phyloP scores from a whole-genome alignment of 92 coral and sea anemone genomes.

The Montipora capitata region DNA sequence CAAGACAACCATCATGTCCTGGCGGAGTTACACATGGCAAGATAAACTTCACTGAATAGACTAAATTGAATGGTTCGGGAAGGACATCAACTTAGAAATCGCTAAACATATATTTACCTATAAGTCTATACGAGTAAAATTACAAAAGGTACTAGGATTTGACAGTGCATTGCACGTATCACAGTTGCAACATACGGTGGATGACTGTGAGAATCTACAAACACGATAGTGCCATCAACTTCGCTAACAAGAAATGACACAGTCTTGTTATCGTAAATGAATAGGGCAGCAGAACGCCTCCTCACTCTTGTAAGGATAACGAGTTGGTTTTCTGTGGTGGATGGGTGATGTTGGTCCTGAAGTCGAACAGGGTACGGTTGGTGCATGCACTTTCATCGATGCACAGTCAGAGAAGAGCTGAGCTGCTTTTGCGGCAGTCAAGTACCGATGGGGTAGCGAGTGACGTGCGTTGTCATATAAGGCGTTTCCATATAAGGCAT shows the following conservation, averaged over 20 bases:
- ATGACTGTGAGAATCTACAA: conserved; percentile 15
- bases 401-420: background rate
- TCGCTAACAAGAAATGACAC: background rate
- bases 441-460: background rate
- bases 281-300: background rate
- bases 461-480: conserved; percentile 5
- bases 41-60: background rate
- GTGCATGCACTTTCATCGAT: background rate
- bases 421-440: background rate
- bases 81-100: background rate
- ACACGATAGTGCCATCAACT: background rate
- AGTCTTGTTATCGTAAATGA: conserved; percentile 8
- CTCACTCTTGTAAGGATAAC: too few species aligned
- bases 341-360: background rate
- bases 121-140: background rate
- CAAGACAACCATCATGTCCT: background rate
- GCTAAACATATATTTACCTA: background rate
- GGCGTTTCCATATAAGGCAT: background rate
- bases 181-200: conserved; percentile 1
- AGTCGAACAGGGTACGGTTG: background rate
- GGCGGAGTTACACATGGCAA: background rate
- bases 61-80: background rate
- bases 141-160: background rate
- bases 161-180: background rate
- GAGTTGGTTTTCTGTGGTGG: conserved; percentile 6